These are phyloP conservation scores for Salvelinus sp. DNA, from an alignment of 2,113 vertebrate genomes.

Conservation along the genomic window DNA sequence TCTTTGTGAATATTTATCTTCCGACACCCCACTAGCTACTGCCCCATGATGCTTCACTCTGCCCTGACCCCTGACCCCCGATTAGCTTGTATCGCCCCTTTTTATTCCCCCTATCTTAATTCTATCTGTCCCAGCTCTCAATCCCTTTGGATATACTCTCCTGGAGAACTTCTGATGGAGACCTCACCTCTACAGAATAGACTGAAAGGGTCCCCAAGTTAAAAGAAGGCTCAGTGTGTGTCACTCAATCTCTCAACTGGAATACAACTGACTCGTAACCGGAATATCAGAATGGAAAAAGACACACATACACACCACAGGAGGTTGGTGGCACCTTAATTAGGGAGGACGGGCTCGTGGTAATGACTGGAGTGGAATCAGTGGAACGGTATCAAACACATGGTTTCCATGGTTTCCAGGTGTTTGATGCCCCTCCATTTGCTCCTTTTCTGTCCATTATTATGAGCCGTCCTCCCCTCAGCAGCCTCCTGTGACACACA, in stretches of 20 bases:
- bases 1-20: conserved; percentile 71
- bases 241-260: conserved; percentile 28
- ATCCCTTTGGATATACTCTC: conserved; percentile 11
- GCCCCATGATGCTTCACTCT: conserved; percentile 15
- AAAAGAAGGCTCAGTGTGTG: not conserved
- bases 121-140: conserved; percentile 6
- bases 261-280: conserved; percentile 31
- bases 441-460: no score
- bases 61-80: not conserved
- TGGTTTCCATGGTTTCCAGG: no score
- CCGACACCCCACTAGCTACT: conserved; percentile 53
- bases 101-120: not conserved
- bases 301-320: conserved; percentile 5
- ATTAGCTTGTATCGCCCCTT: not conserved
- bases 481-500: conserved; percentile 5
- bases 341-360: no score
- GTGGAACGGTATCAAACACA: no score
- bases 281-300: conserved; percentile 31
- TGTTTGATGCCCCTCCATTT: no score
- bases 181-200: conserved; percentile 21
- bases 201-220: not conserved
- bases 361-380: no score
- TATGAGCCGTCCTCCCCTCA: no score
- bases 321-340: no score
- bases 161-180: not conserved